Conservation (phyloP, 2,113 vertebrate genomes). For the Actenoides hombroni region DNA sequence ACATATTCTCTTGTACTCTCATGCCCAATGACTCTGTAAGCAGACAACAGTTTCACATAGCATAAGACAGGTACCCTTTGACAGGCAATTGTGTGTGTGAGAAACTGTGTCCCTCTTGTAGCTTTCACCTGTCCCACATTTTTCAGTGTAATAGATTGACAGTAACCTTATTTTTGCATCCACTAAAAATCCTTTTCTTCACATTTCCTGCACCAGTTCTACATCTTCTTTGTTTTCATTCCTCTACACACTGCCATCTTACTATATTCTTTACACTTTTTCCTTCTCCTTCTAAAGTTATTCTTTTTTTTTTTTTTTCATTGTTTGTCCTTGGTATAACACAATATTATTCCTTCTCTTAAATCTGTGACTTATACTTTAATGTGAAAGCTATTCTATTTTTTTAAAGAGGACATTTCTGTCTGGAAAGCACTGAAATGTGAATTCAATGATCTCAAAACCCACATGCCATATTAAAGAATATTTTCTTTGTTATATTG, state of each 20-base stretch:
- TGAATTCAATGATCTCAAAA: background rate
- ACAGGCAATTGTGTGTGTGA: background rate
- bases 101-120: background rate
- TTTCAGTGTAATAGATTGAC: background rate
- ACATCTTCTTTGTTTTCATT: background rate
- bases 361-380: background rate
- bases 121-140: constrained; percentile 20
- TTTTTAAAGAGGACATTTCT: background rate
- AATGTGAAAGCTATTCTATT: background rate
- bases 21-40: background rate
- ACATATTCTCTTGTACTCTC: background rate
- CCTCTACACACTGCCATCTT: background rate
- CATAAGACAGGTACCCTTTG: background rate
- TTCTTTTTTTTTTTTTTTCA: background rate
- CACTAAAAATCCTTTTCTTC: background rate
- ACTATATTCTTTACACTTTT: background rate
- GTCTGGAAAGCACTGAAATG: background rate
- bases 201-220: background rate
- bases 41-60: constrained; percentile 20
- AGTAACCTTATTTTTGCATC: background rate
- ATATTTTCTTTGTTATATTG: background rate
- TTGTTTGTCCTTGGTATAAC: background rate
- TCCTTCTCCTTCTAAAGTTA: background rate
- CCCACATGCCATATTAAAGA: background rate
- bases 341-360: background rate